Evolutionary conservation across 2,113 vertebrate species (phyloP), one percentile per base, ranked within the genome.

Genomic region (Archocentrus centrarchus): DNA sequence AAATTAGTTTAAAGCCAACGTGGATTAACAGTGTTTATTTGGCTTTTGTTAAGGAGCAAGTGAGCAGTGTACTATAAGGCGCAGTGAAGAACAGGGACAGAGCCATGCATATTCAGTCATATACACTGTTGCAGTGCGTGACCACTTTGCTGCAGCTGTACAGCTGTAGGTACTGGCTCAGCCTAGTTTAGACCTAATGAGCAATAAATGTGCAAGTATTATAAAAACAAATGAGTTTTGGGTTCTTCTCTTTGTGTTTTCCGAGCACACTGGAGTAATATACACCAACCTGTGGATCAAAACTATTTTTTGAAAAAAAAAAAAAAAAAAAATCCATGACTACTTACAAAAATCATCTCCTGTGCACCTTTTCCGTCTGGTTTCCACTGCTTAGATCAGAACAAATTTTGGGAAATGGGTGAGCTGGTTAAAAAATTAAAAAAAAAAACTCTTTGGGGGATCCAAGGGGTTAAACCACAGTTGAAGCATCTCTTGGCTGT

Each of bases 401-500:
- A 20, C 9, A 32, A 9, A 76, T 62, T 64, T 53, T 24, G 47
- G 24, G 68, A 84, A 59, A 59, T n/a, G 86, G 91, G 88, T 90
- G 84, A 86, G 27, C 15, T 76, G 17, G 41, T 73, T 30, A 4
- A 86, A 80, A 50, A 64, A 82, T n/a, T n/a, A 30, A 30, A 30
- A 53, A 22, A 86, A 73, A 63, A 81, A 83, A 68, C 81, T 89
- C 55, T 92, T 83, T 66, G 75, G 82, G 75, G 83, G 85, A 93
- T 90, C 79, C 84, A 90, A 94, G 83, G 93, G 91, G 92, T 93
- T 94, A 93, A 93, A 91, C 11, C 32, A 83, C 79, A 93, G 88
- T 81, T 61, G 82, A 86, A 81, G 90, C 92, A 91, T 92, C 91
- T 94, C 89, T 94, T 95, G 95, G 95, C 94, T 87, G 85, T 64